These are phyloP conservation scores for Artemia sp. DNA, from an alignment of 2,888 invertebrate genomes.

Conservation along the genomic window DNA sequence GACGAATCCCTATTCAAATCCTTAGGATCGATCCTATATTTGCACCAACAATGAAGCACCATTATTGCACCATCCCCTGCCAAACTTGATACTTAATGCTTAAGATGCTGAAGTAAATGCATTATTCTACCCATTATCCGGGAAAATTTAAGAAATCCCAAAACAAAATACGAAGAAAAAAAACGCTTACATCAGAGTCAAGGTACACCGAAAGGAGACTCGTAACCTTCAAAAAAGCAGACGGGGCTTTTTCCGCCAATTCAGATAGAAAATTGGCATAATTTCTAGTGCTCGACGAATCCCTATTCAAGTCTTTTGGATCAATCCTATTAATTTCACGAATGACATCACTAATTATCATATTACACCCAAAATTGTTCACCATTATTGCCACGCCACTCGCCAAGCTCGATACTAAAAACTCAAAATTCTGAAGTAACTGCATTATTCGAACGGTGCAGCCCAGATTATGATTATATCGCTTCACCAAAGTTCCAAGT, in stretches of 20 bases:
- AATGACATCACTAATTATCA: slow-evolving; percentile 53
- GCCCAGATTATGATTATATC: slow-evolving; percentile 61
- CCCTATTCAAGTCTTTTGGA: slow-evolving; percentile 38
- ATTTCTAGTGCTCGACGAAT: slow-evolving; percentile 28
- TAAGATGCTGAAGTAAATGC: neutral
- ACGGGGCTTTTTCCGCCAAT: slow-evolving; percentile 44
- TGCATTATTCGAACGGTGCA: slow-evolving; percentile 43
- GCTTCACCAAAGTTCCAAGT: slow-evolving; percentile 58
- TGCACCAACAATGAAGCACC: slow-evolving; percentile 48
- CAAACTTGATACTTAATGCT: slow-evolving; percentile 35
- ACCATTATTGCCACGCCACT: slow-evolving; percentile 52
- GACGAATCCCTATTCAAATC: slow-evolving; percentile 37
- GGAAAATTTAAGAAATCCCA: slow-evolving; percentile 11
- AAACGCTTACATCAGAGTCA: slow-evolving; percentile 34
- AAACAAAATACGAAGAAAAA: slow-evolving; percentile 21
- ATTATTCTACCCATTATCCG: slow-evolving; percentile 18
- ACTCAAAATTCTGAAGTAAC: slow-evolving; percentile 56
- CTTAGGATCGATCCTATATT: slow-evolving; percentile 45
- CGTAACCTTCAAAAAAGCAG: slow-evolving; percentile 43
- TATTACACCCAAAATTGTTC: slow-evolving; percentile 46
- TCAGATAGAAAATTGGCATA: slow-evolving; percentile 44
- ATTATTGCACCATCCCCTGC: slow-evolving; percentile 52
- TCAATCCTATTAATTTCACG: slow-evolving; percentile 54
- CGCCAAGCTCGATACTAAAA: slow-evolving; percentile 48
- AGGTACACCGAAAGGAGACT: slow-evolving; percentile 44